Conservation (phyloP, 2,797 vertebrate genomes). For the Catamblyrhynchus diadema region DNA sequence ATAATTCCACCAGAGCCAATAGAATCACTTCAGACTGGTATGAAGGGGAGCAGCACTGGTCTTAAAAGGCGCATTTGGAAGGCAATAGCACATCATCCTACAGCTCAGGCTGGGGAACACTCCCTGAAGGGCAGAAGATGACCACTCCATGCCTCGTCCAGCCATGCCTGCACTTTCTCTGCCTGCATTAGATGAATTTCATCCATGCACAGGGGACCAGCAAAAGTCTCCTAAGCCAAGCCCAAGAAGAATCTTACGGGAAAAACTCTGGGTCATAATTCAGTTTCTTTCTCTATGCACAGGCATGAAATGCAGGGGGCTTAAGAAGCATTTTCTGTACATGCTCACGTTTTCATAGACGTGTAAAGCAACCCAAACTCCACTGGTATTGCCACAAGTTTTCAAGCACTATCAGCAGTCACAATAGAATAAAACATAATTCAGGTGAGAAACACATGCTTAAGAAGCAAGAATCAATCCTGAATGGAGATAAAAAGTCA, state of each 20-base stretch:
- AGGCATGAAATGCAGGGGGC: not conserved
- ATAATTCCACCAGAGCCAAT: slow-evolving; percentile 57
- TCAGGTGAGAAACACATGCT: not conserved
- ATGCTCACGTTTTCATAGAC: not conserved
- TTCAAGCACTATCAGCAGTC: not conserved
- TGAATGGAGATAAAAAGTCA: not conserved
- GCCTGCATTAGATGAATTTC: not conserved
- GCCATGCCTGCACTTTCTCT: not conserved
- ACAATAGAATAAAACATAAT: not conserved
- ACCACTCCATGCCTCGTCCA: not conserved
- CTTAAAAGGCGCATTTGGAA: not conserved
- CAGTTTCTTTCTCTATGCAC: not conserved
- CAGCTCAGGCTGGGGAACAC: not conserved
- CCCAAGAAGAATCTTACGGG: not conserved
- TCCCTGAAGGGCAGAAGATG: not conserved
- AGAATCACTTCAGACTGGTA: slow-evolving; percentile 27
- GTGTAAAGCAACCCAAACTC: not conserved
- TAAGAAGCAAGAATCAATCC: not conserved
- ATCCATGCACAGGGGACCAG: not conserved
- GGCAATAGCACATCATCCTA: not conserved
- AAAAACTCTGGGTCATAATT: not conserved
- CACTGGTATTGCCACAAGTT: not conserved
- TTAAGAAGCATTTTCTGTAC: not conserved
- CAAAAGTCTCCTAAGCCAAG: not conserved
- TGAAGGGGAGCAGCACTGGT: not conserved